Evolutionary conservation across 2,888 invertebrate genomes (phyloP).

Genomic region (Leistus spinibarbis): DNA sequence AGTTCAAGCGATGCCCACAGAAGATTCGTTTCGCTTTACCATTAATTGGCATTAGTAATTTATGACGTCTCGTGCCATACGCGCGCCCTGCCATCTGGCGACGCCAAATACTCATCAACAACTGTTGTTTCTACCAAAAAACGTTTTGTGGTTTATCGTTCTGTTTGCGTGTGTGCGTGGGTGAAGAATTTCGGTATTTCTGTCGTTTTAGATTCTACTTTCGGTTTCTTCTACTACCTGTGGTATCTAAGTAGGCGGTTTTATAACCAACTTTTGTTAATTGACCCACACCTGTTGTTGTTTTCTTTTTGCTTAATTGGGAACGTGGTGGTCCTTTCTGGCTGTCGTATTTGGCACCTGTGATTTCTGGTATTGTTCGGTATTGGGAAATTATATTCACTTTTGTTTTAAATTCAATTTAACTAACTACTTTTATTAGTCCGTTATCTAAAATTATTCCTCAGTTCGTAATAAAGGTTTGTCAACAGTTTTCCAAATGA

Average conservation of each 20-base stretch:
- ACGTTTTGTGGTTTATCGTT: slow-evolving; percentile 2
- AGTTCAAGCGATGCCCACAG: slow-evolving; percentile 5
- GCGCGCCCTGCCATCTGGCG: slow-evolving; percentile 33
- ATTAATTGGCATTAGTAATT: slow-evolving; percentile 34
- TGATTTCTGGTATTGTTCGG: slow-evolving; percentile 2
- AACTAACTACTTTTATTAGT: too few species aligned
- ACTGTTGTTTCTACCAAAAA: slow-evolving; percentile 23
- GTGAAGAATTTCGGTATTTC: background rate
- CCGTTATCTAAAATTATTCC: too few species aligned
- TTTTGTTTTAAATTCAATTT: too few species aligned
- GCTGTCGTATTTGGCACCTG: slow-evolving; percentile 19
- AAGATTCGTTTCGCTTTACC: slow-evolving; percentile 20
- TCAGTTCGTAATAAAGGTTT: too few species aligned
- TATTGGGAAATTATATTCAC: too few species aligned
- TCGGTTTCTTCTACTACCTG: slow-evolving; percentile 14
- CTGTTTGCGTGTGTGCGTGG: slow-evolving; percentile 10
- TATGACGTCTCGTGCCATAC: slow-evolving; percentile 38
- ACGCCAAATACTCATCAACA: slow-evolving; percentile 5
- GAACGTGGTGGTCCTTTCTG: slow-evolving; percentile 15
- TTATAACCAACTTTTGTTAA: slow-evolving; percentile 26
- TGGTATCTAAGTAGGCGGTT: slow-evolving; percentile 1
- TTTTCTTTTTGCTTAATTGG: slow-evolving; percentile 25
- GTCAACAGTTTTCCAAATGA: too few species aligned
- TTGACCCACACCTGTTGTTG: slow-evolving; percentile 29
- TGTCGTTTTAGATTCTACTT: background rate